Base-by-base conservation (phyloP, 2,797 vertebrate species). In the Siniperca obscura region DNA sequence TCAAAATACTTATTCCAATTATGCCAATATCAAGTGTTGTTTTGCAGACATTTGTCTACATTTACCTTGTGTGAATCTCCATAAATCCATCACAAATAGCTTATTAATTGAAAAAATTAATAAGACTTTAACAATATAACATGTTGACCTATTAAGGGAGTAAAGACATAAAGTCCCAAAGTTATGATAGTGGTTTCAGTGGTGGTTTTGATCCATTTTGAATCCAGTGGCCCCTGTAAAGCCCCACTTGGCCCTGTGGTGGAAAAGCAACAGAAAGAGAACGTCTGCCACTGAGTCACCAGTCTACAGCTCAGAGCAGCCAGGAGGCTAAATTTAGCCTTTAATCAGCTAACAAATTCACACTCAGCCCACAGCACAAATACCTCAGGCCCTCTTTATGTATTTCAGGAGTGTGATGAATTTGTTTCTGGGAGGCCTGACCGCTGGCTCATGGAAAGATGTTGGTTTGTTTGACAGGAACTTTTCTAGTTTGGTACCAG, bases 271-370 rank as follows among this genome's bases (percentile, higher is more conserved):
- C 48, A 83, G 82, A 82, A 34, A 67, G 80, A 74, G 87, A 89
- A 75, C 16, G 70, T 80, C 83, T 82, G 91, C 85, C 81, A 84
- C 85, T 64, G 81, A 89, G 90, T 89, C 86, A 79, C 76, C 74
- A 52, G 84, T 78, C 90, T 80, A 21, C 90, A 88, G 86, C 83
- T 80, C 74, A 34, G 80, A 90, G 91, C 81, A 91, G 88, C 93
- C 90, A 91, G 85, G 42, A 48, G 76, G 87, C 78, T 96, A 96
- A 93, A 93, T 95, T 95, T 96, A 96, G 94, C 87, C 80, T 92
- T 93, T 95, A 96, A 96, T 96, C 95, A 94, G 92, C 92, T 85
- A 87, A 94, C 94, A 95, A 92, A 94, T 95, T 95, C 93, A 94
- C 94, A 93, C 93, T 90, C 87, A 89, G 88, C 83, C 91, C 91